Base-by-base conservation (phyloP, 2,113 vertebrate species). In the Myotis lucifugus region DNA sequence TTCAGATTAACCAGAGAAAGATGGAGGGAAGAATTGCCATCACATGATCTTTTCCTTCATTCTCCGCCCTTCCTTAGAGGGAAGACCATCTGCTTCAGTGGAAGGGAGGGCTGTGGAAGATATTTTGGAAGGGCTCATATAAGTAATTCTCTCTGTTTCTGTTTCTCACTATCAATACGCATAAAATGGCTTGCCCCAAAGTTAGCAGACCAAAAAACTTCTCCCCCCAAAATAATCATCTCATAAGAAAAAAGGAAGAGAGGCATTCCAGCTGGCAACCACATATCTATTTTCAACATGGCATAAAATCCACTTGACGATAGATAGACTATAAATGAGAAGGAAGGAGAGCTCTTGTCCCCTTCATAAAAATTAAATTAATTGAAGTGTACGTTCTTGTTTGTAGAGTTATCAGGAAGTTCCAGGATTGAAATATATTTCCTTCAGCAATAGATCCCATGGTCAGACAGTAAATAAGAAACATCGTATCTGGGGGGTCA, bases 301-400 rank as follows among this genome's bases (percentile, higher is more conserved):
- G 56, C 54, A 93, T 69, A 92, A 94, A 96, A 90, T 92, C 54
- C 37, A 74, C 85, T 96, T 95, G 93, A 96, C 17, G 27, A 81
- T 25, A 81, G 40, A 67, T 50, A 25, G 56, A 59, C 3, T 73
- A 15, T 64, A 40, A 67, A 96, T 90, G 54, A 96, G 46, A 85
- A 77, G 17, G 32, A 94, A 93, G 15, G 21, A 27, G 72, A 8
- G 4, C 14, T 59, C 86, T 77, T 76, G 5, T 19, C 32, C 8
- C 23, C 7, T 67, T 77, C 67, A 88, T 61, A 82, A 92, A 91
- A 96, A 82, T 85, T 27, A 94, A 8, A 78, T 92, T 91, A 79
- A 95, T 77, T 87, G 67, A 21, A 50, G 5, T 34, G 7, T 5
- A 1, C 23, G 59, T 72, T 29, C 19, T 85, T 78, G 6, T 29